A percentile compares a stretch with the other conserved stretches of the same genome.
These are phyloP conservation scores for Anguilla megastoma DNA, from an alignment of 2,797 vertebrate genomes.

Conservation along the genomic window DNA sequence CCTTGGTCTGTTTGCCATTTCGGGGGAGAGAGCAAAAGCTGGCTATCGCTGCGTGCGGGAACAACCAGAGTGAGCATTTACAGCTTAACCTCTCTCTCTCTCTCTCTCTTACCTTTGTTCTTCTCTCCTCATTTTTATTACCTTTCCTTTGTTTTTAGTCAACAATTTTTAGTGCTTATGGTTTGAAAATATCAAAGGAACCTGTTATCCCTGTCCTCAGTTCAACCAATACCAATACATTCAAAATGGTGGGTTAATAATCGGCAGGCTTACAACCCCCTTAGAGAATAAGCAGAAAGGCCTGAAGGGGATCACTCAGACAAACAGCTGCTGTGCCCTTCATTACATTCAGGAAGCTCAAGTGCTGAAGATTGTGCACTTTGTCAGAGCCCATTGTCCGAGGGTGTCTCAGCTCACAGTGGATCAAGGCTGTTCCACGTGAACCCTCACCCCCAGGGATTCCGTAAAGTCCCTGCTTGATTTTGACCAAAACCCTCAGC, in stretches of 20 bases:
- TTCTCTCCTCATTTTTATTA: conserved; percentile 35
- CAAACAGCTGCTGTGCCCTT: neutral
- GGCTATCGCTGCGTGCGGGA: conserved; percentile 8
- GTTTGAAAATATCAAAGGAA: neutral
- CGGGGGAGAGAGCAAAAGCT: neutral
- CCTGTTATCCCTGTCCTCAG: neutral
- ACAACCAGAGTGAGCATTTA: conserved; percentile 14
- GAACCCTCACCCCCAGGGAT: neutral
- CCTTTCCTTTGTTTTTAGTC: conserved; percentile 4
- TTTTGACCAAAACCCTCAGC: neutral
- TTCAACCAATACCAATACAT: neutral
- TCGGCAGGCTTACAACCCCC: neutral
- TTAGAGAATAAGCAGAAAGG: neutral
- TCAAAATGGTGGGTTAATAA: neutral
- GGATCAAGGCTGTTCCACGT: neutral
- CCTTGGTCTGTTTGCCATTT: conserved; percentile 12
- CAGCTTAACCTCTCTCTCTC: conserved; percentile 37
- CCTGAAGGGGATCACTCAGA: neutral
- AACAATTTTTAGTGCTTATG: neutral
- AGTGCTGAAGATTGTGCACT: neutral
- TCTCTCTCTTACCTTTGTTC: conserved; percentile 31
- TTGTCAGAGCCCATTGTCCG: neutral
- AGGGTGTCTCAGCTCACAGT: neutral
- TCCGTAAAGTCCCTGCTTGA: neutral
- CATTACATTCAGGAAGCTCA: neutral